Evolutionary conservation across 2,888 invertebrate species (phyloP).

Genomic region (Acanthacorydalis orientalis): DNA sequence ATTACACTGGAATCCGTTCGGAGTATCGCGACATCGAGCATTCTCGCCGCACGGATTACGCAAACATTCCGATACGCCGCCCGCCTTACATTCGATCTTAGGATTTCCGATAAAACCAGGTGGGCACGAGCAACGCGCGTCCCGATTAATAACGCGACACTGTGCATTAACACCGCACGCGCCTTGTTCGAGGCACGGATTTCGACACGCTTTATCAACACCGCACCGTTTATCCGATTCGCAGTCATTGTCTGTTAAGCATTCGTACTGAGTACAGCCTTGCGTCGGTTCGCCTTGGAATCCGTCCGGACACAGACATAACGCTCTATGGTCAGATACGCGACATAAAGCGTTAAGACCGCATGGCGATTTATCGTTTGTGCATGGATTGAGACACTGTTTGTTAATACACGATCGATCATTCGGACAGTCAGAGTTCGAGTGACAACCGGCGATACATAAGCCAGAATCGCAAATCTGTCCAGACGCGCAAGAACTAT

Average conservation of each 20-base stretch:
- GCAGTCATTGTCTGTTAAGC: constrained; percentile 59
- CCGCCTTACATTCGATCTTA: constrained; percentile 45
- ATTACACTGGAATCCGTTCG: constrained; percentile 64
- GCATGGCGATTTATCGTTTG: constrained; percentile 45
- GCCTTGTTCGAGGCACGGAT: constrained; percentile 60
- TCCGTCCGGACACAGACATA: constrained; percentile 78
- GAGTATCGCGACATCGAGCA: constrained; percentile 61
- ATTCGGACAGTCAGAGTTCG: constrained; percentile 61
- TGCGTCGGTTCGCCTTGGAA: constrained; percentile 65
- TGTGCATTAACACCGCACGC: constrained; percentile 75
- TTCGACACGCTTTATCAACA: constrained; percentile 52
- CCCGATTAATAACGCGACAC: constrained; percentile 59
- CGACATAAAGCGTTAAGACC: constrained; percentile 67
- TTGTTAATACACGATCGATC: constrained; percentile 55
- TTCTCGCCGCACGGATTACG: constrained; percentile 74
- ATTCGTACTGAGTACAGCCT: constrained; percentile 62
- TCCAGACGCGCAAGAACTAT: constrained; percentile 53
- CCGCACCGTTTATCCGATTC: constrained; percentile 60
- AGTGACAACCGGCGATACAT: constrained; percentile 66
- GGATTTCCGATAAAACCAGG: constrained; percentile 59
- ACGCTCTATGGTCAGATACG: constrained; percentile 61
- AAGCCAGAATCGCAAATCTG: constrained; percentile 57
- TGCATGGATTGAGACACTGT: constrained; percentile 56
- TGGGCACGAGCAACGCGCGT: constrained; percentile 62
- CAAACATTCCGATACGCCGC: constrained; percentile 54